Evolutionary conservation across 2,113 vertebrate genomes (phyloP).

Genomic region (Syrmaticus mikado): DNA sequence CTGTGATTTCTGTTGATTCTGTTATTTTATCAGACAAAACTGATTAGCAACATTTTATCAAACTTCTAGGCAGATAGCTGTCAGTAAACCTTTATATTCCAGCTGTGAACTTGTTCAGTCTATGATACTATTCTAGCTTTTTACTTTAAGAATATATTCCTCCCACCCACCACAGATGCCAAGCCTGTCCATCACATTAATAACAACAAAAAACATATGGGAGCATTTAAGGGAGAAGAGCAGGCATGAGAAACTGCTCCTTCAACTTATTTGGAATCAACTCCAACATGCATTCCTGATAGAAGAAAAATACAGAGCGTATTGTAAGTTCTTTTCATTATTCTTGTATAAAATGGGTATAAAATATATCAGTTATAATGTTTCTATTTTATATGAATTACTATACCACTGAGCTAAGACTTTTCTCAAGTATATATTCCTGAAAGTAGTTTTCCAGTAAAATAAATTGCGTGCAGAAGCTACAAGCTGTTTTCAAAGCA

Average conservation of each 20-base stretch:
- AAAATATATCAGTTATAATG: not conserved
- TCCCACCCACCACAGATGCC: not conserved
- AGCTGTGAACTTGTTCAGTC: not conserved
- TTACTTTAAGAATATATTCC: conserved; percentile 34
- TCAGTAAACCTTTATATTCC: not conserved
- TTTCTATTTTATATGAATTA: not conserved
- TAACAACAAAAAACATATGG: conserved; percentile 55
- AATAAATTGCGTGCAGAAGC: not conserved
- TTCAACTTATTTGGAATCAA: conserved; percentile 1
- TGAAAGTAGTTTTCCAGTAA: not conserved
- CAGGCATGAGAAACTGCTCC: conserved; percentile 31
- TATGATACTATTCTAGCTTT: not conserved
- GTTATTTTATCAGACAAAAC: not conserved
- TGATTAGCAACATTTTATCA: not conserved
- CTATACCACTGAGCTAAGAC: not conserved
- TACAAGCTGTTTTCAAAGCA: not conserved
- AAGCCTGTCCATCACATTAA: conserved; percentile 57
- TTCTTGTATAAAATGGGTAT: not conserved
- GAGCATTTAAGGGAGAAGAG: conserved; percentile 45
- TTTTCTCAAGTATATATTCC: not conserved
- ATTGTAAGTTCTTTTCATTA: conserved; percentile 44
- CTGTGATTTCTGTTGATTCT: not conserved
- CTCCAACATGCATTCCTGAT: not conserved
- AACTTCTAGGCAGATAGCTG: not conserved
- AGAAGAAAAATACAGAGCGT: not conserved